Percentiles rank a stretch among this genome's conserved stretches.
Conservation (phyloP, 1,140 invertebrate genomes). For the Brevipalpus yothersi region DNA sequence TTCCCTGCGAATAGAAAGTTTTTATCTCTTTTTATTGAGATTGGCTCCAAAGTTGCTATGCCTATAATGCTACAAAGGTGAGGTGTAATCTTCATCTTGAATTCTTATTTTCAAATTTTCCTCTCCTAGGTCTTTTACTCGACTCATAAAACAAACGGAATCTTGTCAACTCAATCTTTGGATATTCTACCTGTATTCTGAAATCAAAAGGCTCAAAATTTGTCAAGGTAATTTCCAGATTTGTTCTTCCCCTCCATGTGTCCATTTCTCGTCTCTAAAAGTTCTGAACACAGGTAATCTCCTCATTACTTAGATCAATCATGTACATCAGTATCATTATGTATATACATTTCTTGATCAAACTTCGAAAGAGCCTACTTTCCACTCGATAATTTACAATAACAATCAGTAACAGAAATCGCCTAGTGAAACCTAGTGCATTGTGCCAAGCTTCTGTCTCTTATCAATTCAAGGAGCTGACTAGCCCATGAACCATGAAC, state of each 20-base stretch:
- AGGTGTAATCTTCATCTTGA: neutral
- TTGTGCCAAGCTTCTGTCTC: too few species aligned
- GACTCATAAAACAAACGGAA: neutral
- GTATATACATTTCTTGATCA: too few species aligned
- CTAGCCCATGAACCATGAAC: neutral
- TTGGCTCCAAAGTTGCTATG: neutral
- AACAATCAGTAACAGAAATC: too few species aligned
- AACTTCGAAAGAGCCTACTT: too few species aligned
- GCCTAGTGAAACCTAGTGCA: too few species aligned
- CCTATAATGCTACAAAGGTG: neutral
- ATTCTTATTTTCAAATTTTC: neutral
- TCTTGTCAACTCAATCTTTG: neutral
- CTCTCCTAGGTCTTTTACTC: neutral
- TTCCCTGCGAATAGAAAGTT: neutral
- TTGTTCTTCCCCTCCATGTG: constrained; percentile 13
- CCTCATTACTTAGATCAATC: neutral
- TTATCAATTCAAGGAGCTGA: neutral
- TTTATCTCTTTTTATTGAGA: neutral
- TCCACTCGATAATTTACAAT: too few species aligned
- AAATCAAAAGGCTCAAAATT: neutral
- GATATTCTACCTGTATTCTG: neutral
- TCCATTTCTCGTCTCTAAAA: constrained; percentile 6
- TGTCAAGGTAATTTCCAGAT: neutral
- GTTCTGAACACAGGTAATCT: constrained; percentile 8
- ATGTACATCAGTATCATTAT: too few species aligned